Base-by-base conservation (phyloP, 2,113 vertebrate species). In the Chaetops frenatus region DNA sequence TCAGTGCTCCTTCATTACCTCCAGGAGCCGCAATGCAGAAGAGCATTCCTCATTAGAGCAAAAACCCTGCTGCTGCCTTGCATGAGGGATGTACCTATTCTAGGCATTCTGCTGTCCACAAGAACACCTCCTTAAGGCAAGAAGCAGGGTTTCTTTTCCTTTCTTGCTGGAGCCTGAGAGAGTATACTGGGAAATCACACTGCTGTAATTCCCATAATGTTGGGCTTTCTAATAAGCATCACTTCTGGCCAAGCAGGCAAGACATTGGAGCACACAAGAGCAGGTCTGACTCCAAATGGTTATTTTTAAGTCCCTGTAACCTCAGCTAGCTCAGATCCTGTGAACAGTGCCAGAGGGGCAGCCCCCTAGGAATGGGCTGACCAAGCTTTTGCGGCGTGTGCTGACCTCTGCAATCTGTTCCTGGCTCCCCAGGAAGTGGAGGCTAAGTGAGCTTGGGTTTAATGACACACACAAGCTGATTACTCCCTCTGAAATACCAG, bases 281-380 rank as follows among this genome's bases (percentile, higher is more conserved):
- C 71, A 66, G 23, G 28, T 51, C 73, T 84, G 78, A 87, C 73
- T 92, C 44, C 3, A 15, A 76, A 40, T 29, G 31, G 54, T 83
- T 94, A 92, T 92, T 95, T 97, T 94, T 94, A 66, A 31, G 64
- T 62, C 36, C n/a, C 44, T 83, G 71, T 93, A 92, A 94, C 81
- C 74, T 88, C 94, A 95, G 70, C 85, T 85, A 73, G 76, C 71
- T 53, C 60, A 23, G 67, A 73, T 90, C 67, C 71, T 77, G 62
- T 79, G 57, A 65, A 14, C 76, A 31, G 70, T 90, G 92, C 85
- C 92, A 91, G 87, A 69, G 90, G 79, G 83, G 84, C 85, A 92
- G 81, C 81, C 81, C 83, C 88, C 90, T 44, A 94, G 94, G 94
- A 95, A 93, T 86, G 92, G 88, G 92, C 94, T 94, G 92, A 93